Percentiles rank a stretch among this genome's conserved stretches.
These are phyloP conservation scores for Brachirus orientalis DNA, from an alignment of 2,113 vertebrate species.

Conservation along the genomic window DNA sequence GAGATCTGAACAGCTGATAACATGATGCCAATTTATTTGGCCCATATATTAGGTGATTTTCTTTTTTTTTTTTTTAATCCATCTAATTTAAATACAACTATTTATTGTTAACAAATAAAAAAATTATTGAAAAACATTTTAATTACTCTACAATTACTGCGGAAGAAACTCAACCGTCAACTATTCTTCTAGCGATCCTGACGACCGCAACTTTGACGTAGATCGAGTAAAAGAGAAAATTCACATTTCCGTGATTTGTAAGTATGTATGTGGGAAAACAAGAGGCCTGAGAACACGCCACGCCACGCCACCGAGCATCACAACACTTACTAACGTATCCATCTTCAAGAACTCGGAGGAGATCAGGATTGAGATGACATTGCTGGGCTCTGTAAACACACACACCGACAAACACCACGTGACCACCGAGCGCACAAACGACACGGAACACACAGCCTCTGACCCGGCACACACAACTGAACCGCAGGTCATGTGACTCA, in stretches of 20 bases:
- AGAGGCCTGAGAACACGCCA: slow-evolving; percentile 34
- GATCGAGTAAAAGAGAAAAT: neutral
- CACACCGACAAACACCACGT: slow-evolving; percentile 75
- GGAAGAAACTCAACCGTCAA: too few relatives aligned
- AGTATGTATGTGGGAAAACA: slow-evolving; percentile 49
- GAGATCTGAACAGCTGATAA: too few relatives aligned
- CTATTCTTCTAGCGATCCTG: too few relatives aligned
- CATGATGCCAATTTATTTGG: too few relatives aligned
- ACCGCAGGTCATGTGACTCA: too few relatives aligned
- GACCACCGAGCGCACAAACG: slow-evolving; percentile 67
- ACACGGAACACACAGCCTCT: slow-evolving; percentile 58
- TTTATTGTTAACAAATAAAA: too few relatives aligned
- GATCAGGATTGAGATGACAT: slow-evolving; percentile 99
- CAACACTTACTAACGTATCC: slow-evolving; percentile 97
- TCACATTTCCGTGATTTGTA: neutral
- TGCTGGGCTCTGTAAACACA: slow-evolving; percentile 92
- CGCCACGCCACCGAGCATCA: slow-evolving; percentile 35
- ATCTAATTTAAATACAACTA: too few relatives aligned
- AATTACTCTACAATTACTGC: too few relatives aligned
- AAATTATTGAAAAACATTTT: too few relatives aligned
- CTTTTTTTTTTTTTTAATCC: too few relatives aligned
- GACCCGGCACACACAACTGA: slow-evolving; percentile 11
- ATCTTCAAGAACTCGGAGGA: slow-evolving; percentile 99
- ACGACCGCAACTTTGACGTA: too few relatives aligned
- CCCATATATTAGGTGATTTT: too few relatives aligned